phyloP scores from a whole-genome alignment of 1,140 invertebrate genomes.

The Pseudomyrmex dendroicus region DNA sequence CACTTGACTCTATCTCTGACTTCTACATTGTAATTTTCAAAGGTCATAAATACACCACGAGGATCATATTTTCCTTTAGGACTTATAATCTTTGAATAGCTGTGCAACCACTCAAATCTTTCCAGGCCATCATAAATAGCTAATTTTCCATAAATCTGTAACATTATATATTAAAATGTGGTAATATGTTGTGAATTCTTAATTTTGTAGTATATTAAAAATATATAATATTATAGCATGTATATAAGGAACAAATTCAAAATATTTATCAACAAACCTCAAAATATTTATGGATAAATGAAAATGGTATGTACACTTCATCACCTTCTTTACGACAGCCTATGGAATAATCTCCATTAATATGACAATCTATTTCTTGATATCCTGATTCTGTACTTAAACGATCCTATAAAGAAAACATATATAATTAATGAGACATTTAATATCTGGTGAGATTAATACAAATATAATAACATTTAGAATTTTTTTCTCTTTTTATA shows the following conservation, averaged over 20 bases:
- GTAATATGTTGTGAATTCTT: background rate
- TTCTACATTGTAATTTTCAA: constrained; percentile 99
- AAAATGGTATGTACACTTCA: constrained; percentile 96
- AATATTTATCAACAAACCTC: constrained; percentile 88
- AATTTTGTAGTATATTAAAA: background rate
- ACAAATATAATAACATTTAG: background rate
- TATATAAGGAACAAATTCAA: too few relatives aligned
- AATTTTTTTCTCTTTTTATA: constrained; percentile 25
- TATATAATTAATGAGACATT: constrained; percentile 5
- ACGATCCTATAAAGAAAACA: constrained; percentile 74
- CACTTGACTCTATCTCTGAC: constrained; percentile 97
- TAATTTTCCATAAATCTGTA: constrained; percentile 91
- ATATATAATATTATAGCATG: background rate
- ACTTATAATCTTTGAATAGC: constrained; percentile 95
- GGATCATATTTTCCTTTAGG: constrained; percentile 95
- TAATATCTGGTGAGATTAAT: background rate
- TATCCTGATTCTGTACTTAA: constrained; percentile 81
- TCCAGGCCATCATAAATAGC: constrained; percentile 89
- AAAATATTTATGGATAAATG: constrained; percentile 97
- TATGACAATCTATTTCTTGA: constrained; percentile 95
- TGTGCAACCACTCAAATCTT: constrained; percentile 97
- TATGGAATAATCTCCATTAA: constrained; percentile 95
- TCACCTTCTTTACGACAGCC: constrained; percentile 93
- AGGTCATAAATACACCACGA: constrained; percentile 96
- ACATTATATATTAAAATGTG: constrained; percentile 37